A percentile compares a stretch with the other conserved stretches of the same genome.
Conservation (phyloP, 2,888 invertebrate genomes). For the Sympetrum striolatum region DNA sequence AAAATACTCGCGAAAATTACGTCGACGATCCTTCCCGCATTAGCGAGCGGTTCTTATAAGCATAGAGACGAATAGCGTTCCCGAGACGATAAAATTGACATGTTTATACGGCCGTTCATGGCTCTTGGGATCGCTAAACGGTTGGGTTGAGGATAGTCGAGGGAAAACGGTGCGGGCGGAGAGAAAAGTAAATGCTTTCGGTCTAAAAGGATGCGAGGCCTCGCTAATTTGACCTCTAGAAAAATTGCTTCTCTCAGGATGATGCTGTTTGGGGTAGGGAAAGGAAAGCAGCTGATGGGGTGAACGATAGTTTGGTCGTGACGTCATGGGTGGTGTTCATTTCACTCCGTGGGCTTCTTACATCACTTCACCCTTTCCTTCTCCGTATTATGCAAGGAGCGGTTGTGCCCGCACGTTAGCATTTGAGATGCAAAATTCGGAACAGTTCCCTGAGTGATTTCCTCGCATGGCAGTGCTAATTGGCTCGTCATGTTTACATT, state of each 20-base stretch:
- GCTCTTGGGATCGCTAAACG: background rate
- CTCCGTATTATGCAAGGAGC: background rate
- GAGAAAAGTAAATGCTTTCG: background rate
- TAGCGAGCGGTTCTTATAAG: background rate
- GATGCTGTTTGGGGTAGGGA: background rate
- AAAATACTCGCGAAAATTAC: background rate
- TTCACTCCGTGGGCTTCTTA: background rate
- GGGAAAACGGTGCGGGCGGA: background rate
- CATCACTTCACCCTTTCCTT: background rate
- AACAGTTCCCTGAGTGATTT: no score
- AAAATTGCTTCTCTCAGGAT: background rate
- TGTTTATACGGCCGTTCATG: background rate
- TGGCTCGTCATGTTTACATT: no score
- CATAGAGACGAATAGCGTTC: background rate
- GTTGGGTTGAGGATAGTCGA: background rate
- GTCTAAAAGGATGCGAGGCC: background rate
- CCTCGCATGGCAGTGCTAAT: no score
- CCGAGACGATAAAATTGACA: background rate
- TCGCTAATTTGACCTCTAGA: background rate
- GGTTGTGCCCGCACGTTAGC: background rate
- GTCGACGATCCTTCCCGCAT: background rate
- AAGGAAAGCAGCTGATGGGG: background rate
- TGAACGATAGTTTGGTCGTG: background rate
- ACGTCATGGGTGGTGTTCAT: slow-evolving; percentile 7
- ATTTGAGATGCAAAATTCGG: no score